Conservation (phyloP, 2,113 vertebrate species). For the Neodontobutis hainanensis region DNA sequence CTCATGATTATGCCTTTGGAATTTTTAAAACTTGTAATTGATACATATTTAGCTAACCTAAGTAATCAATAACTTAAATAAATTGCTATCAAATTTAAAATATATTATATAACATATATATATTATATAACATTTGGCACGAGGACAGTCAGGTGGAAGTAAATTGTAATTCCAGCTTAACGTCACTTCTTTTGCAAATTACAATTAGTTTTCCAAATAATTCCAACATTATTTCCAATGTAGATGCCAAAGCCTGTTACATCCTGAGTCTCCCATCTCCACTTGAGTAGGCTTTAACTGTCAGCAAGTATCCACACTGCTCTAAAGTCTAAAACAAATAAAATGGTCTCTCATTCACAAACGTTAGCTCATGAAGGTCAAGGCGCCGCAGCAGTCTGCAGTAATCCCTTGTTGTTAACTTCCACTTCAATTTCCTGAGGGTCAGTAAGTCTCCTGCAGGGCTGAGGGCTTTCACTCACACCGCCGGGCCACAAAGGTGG, state of each 20-base stretch:
- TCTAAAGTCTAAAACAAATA: constrained; percentile 49
- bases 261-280: neutral
- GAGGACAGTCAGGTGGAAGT: neutral
- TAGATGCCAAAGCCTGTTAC: neutral
- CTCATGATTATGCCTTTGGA: no score
- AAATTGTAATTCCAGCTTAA: neutral
- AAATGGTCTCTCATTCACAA: constrained; percentile 23
- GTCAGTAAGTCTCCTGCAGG: constrained; percentile 49
- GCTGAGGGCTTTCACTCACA: constrained; percentile 54
- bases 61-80: no score
- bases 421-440: constrained; percentile 66
- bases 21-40: no score
- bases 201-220: neutral
- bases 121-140: no score
- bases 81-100: no score
- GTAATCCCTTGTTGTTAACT: constrained; percentile 58
- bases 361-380: constrained; percentile 35
- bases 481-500: constrained; percentile 50
- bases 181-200: no score
- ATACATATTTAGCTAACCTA: no score
- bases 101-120: no score
- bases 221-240: neutral
- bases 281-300: constrained; percentile 19
- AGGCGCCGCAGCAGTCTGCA: constrained; percentile 17
- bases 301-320: constrained; percentile 24